Base-by-base conservation (phyloP, 2,113 vertebrate species). In the Zapornia atra region DNA sequence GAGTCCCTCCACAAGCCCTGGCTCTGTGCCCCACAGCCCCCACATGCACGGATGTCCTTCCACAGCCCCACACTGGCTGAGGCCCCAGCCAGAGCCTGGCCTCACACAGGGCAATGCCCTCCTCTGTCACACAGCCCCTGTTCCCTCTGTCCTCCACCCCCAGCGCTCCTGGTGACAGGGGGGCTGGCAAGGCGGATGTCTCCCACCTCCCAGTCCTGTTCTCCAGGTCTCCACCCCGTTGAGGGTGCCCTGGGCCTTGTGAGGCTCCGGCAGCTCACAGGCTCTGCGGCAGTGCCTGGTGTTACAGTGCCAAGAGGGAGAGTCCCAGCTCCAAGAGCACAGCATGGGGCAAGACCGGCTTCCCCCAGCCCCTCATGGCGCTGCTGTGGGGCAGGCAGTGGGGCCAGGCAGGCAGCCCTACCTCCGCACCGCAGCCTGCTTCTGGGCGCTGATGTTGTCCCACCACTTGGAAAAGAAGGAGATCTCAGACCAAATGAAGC, bases 401-500 rank as follows among this genome's bases (percentile, higher is more conserved):
- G n/a, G 34, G 31, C 44, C 59, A 5, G 50, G 36, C 1, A 0
- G 22, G 50, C 6, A 5, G 64, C 56, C 86, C 56, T 93, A 97
- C 99, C 99, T 99, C 94, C 99, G 98, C 85, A 99, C 98, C 1
- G 98, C 98, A 34, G 99, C 98, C 86, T 97, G 98, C 97, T 99
- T 99, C 80, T 99, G 98, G 61, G 90, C 40, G 6, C 98, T 99
- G 92, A 98, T 99, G 82, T 98, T 99, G 96, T 99, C 99, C 99
- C 99, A 99, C 99, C 99, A 99, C 97, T 99, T 99, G 95, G 99
- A 97, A 15, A 99, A 99, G 97, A 98, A 99, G 34, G 99, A 99
- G 91, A 99, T 99, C 96, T 99, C 99, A 0, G 99, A 99, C 99
- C 99, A 99, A 97, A 99, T 99, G 96, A 99, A 99, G 95, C 99